These are phyloP conservation scores for Erynnis tages DNA, from an alignment of 2,888 invertebrate species.

Conservation along the genomic window DNA sequence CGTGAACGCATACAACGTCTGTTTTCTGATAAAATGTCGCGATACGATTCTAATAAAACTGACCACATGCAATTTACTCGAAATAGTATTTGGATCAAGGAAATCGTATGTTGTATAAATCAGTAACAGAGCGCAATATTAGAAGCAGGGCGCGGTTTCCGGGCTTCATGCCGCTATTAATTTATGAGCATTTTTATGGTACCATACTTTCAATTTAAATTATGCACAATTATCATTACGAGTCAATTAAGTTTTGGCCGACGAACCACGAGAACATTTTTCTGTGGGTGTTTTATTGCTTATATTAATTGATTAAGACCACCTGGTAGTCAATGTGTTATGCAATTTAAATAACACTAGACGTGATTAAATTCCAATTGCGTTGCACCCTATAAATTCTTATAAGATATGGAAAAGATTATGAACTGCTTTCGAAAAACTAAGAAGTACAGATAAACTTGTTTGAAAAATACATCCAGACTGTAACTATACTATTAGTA, in stretches of 20 bases:
- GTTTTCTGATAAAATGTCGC: slow-evolving; percentile 21
- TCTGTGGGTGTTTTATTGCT: slow-evolving; percentile 10
- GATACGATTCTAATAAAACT: slow-evolving; percentile 19
- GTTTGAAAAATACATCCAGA: too few species aligned
- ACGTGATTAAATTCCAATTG: too few species aligned
- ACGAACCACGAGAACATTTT: background rate
- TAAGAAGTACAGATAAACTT: too few species aligned
- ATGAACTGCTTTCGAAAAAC: too few species aligned
- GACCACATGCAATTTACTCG: slow-evolving; percentile 24
- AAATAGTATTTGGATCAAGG: slow-evolving; percentile 27
- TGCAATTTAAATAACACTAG: too few species aligned
- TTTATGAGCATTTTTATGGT: slow-evolving; percentile 1
- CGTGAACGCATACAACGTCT: slow-evolving; percentile 12
- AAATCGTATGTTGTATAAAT: slow-evolving; percentile 23
- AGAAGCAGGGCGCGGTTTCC: slow-evolving; percentile 24
- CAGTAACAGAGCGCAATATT: slow-evolving; percentile 21
- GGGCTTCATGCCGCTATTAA: slow-evolving; percentile 5
- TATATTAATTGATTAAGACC: slow-evolving; percentile 4
- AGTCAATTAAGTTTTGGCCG: slow-evolving; percentile 24
- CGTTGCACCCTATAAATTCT: too few species aligned
- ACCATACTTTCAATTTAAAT: slow-evolving; percentile 1
- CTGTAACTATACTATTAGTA: too few species aligned
- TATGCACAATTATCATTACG: slow-evolving; percentile 11
- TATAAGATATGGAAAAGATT: too few species aligned
- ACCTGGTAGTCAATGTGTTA: too few species aligned